Percentiles rank a stretch among this genome's conserved stretches.
Evolutionary conservation across 2,113 vertebrate genomes (phyloP).

Genomic region (Zosterops lateralis): DNA sequence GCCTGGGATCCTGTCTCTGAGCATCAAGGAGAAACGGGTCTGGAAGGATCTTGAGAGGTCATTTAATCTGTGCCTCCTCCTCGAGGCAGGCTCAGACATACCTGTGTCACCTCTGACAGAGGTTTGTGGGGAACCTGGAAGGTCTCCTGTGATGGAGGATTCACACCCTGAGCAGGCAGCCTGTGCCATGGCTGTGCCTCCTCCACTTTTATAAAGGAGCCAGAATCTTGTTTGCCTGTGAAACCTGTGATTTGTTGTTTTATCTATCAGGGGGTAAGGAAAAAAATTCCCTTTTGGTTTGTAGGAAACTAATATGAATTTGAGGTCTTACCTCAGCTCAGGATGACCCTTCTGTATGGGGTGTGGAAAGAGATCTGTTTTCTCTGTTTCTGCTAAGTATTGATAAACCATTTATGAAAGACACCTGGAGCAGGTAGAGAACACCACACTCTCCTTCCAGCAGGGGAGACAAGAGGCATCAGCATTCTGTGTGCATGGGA

Average conservation of each 20-base stretch:
- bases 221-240: background rate
- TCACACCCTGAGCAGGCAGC: background rate
- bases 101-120: conserved; percentile 3
- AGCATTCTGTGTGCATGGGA: background rate
- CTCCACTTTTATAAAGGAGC: background rate
- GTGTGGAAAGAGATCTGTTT: background rate
- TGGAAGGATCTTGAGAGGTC: conserved; percentile 58
- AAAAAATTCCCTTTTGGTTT: background rate
- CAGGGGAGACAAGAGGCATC: background rate
- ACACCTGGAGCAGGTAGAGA: background rate
- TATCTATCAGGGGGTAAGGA: background rate
- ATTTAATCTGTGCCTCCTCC: conserved; percentile 4
- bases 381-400: background rate
- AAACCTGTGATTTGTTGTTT: background rate
- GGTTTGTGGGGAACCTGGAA: background rate
- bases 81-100: background rate
- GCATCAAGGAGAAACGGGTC: background rate
- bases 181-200: background rate
- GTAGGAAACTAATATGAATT: background rate
- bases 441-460: background rate
- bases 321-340: background rate
- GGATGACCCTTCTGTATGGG: background rate
- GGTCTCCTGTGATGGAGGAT: background rate
- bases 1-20: conserved; percentile 28
- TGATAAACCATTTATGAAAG: background rate